phyloP scores from a whole-genome alignment of 2,797 vertebrate genomes.

The Ceyx erithaca region DNA sequence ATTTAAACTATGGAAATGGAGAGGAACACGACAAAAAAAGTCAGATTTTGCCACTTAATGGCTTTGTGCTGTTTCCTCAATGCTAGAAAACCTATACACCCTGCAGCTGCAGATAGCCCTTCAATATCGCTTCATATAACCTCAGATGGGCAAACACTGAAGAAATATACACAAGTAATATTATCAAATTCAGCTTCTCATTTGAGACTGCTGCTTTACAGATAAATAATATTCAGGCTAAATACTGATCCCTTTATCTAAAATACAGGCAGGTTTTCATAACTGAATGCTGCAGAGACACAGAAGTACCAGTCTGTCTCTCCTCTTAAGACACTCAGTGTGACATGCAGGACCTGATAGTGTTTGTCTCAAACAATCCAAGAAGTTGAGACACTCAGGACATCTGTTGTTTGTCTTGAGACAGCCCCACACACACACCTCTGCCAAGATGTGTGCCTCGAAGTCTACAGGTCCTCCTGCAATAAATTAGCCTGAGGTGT shows the following conservation, averaged over 20 bases:
- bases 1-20: background rate
- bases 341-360: background rate
- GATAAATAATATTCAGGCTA: background rate
- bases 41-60: background rate
- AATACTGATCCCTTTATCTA: background rate
- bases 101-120: background rate
- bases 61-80: background rate
- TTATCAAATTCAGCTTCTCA: background rate
- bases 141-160: background rate
- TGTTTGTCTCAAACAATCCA: too few species aligned
- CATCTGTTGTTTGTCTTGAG: too few species aligned
- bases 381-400: too few species aligned
- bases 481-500: too few species aligned
- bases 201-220: background rate
- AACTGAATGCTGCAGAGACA: background rate
- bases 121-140: background rate
- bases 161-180: background rate
- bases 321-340: background rate
- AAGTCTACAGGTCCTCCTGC: too few species aligned
- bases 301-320: background rate
- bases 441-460: too few species aligned
- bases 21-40: background rate
- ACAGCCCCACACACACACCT: too few species aligned
- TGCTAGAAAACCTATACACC: background rate
- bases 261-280: background rate